Evolutionary conservation across 2,113 vertebrate species (phyloP), one percentile per base, ranked within the genome.

Genomic region (Stegastes partitus): DNA sequence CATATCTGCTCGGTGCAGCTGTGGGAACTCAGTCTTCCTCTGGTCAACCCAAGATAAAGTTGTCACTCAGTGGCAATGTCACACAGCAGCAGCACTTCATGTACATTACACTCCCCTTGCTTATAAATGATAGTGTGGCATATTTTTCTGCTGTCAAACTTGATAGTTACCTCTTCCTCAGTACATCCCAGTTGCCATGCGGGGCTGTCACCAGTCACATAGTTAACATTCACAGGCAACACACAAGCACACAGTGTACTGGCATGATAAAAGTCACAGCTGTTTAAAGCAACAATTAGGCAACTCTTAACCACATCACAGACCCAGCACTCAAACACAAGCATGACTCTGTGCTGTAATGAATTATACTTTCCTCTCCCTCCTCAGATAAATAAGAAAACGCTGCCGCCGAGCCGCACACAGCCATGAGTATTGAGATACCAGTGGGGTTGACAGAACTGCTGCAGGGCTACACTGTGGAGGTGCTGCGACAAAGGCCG

Each of bases 381-480:
- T 77, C 39, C 28, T 57, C 31, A 89, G 76, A 69, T 70, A 77
- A 74, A 90, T 57, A 81, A 83, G 62, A 74, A 34, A 68, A 82
- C 57, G 9, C 56, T 62, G 73, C 79, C 79, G 68, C 85, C 51
- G 49, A 83, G 70, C 74, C 73, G 79, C 73, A 62, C 87, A 86
- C 90, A 91, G 74, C 89, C 91, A 99, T 99, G 97, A 99, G 96
- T 95, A 97, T 99, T 92, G 96, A 97, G 92, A 98, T 99, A 93
- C 98, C 98, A 56, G 93, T 96, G 81, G 98, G 98, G 80, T 94
- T 99, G 92, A 98, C 97, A 55, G 97, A 99, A 93, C 95, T 99
- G 90, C 96, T 99, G 91, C 97, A 99, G 93, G 97, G 97, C 80
- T 99, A 97, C 92, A 99, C 98, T 11, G 97, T 98, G 92, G 97